Base-by-base conservation (phyloP, 2,113 vertebrate genomes). In the Pseudorectes ferrugineus region DNA sequence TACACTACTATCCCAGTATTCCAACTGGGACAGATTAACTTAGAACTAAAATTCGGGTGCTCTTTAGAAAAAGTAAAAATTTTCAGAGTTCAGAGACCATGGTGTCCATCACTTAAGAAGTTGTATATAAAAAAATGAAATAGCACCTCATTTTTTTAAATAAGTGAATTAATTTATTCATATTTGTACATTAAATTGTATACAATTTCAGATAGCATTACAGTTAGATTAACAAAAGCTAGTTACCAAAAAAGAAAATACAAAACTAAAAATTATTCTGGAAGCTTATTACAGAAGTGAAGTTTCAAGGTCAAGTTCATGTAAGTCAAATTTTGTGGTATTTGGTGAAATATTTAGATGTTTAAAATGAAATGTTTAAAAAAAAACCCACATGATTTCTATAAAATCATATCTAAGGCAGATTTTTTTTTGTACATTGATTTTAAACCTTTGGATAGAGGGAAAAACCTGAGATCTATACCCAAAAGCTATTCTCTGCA, bases 401-500 rank as follows among this genome's bases (percentile, higher is more conserved):
- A 95, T n/a, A 95, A 97, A 97, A 92, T 70, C 40, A 21, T 82
- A 93, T 36, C 96, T 97, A 97, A 97, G 96, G 95, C 92, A 96
- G 84, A 87, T 90, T 90, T 96, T 81, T 66, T 91, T 89, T 89
- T 92, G 72, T 96, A 95, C 93, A 93, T 45, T 38, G 78, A 95
- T 88, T 94, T 94, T 86, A 73, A 95, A 93, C 88, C 94, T 97
- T 97, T 95, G 89, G 95, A 93, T 82, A 94, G 75, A 94, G 59
- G 65, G 67, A 74, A 70, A 61, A 96, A 97, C 97, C 97, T 97
- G 97, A 97, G 97, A 95, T 95, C 97, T 97, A 97, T 89, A 94
- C 88, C 91, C 80, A 96, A 97, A 95, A 97, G 93, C 95, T 97
- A 92, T 94, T 97, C 89, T 95, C 96, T 97, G 94, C 85, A 95